Evolutionary conservation across 2,888 invertebrate genomes (phyloP), one percentile per base, ranked within the genome.

Genomic region (Mesorhabditis sp.): DNA sequence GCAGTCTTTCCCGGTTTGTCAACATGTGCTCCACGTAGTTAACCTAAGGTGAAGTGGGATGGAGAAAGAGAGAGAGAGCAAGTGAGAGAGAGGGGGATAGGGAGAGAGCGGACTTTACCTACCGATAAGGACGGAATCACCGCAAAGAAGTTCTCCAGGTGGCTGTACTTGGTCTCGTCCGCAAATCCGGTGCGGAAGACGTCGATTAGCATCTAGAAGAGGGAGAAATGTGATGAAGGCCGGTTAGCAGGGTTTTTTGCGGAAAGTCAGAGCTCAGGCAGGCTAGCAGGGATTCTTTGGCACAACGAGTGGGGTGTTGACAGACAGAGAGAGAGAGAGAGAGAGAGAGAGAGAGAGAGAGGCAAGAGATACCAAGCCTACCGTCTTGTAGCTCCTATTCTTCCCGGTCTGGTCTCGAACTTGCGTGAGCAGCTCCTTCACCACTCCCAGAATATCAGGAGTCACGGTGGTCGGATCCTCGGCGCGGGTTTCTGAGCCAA

Each of bases 1-100:
- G 92, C 87, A 97, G 90, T 87, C 93, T 92, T 83, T 96, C 95
- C 86, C 95, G 95, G 68, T 92, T 92, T 65, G 91, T 90, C 74
- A 96, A 90, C 80, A 94, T 92, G 86, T 96, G 92, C 84, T 98
- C 95, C 42, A 97, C 91, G 87, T 92, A 96, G 87, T 95, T 97
- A 71, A 97, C 58, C 58, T 50, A n/a, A 50, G n/a, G 7, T 1
- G 28, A 28, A 28, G 28, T 28, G 28, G 28, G 28, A 28, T 28
- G 28, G 28, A 28, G 28, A 28, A 2, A 28, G 28, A 28, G 28
- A 28, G 28, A 28, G 28, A 28, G 28, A 28, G 28, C 28, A 28
- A 28, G 28, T 28, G 28, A 28, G 28, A 28, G 28, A 28, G 28
- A 28, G 28, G 28, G 28, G 28, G 28, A 28, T 1, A 28, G 28